phyloP scores from a whole-genome alignment of 2,113 vertebrate genomes.

The Bos javanicus region DNA sequence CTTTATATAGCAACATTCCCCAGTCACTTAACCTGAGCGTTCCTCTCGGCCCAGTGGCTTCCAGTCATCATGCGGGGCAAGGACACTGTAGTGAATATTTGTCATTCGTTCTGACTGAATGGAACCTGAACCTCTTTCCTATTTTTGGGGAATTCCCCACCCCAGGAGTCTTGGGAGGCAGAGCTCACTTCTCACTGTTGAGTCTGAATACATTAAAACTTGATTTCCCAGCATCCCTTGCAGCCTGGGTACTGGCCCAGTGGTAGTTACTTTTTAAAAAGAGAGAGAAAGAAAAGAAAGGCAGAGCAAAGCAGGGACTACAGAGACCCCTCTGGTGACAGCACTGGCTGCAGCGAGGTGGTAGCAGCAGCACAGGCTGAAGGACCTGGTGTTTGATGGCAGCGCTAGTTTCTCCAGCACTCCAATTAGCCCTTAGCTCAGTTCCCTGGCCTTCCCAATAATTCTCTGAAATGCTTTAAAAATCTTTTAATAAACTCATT shows the following conservation, averaged over 20 bases:
- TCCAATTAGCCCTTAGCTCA: neutral
- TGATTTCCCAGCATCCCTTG: neutral
- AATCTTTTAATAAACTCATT: neutral
- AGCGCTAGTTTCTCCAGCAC: neutral
- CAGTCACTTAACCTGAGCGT: neutral
- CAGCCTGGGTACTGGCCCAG: neutral
- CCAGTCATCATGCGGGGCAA: neutral
- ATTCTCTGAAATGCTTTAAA: neutral
- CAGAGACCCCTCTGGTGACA: neutral
- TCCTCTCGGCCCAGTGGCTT: neutral
- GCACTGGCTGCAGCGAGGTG: neutral
- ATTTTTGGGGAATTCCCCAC: neutral
- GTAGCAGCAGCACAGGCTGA: neutral
- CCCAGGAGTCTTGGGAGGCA: neutral
- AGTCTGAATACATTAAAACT: neutral
- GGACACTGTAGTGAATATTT: neutral
- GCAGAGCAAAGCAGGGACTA: neutral
- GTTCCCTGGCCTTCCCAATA: neutral
- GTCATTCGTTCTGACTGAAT: neutral
- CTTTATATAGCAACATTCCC: neutral
- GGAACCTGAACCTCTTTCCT: slow-evolving; percentile 11
- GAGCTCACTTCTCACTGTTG: neutral
- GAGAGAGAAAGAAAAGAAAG: neutral
- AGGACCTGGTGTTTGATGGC: neutral
- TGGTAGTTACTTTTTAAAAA: neutral